phyloP scores from a whole-genome alignment of 2,888 invertebrate genomes.

The Apamea anceps region DNA sequence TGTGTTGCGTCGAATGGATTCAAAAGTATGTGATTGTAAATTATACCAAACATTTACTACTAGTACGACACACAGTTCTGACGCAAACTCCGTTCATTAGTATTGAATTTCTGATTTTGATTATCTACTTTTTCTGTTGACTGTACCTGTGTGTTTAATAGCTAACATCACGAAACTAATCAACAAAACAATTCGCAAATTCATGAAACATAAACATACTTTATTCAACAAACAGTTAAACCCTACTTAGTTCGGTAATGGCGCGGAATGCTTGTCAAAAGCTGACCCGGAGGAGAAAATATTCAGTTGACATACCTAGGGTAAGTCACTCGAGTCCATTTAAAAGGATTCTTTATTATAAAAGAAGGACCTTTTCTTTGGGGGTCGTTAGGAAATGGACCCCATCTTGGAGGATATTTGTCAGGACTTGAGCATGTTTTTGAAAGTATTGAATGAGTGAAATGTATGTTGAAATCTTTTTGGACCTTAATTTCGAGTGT shows the following conservation, averaged over 20 bases:
- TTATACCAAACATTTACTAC: too few species aligned
- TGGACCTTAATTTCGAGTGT: background rate
- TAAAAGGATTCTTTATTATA: conserved; percentile 43
- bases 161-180: background rate
- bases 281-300: conserved; percentile 39
- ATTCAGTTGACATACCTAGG: conserved; percentile 45
- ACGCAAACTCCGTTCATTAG: too few species aligned
- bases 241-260: conserved; percentile 29
- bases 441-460: background rate
- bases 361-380: conserved; percentile 24
- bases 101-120: too few species aligned
- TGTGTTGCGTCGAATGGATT: too few species aligned
- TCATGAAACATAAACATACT: conserved; percentile 1
- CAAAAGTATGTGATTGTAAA: too few species aligned
- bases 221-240: conserved; percentile 24
- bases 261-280: conserved; percentile 19
- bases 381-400: conserved; percentile 19
- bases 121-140: too few species aligned
- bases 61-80: too few species aligned
- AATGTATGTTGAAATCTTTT: background rate
- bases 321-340: conserved; percentile 10
- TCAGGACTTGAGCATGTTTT: background rate
- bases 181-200: background rate
- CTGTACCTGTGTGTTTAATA: too few species aligned
- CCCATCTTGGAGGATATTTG: conserved; percentile 11